Evolutionary conservation across 1,140 invertebrate genomes (phyloP).

Genomic region (Sycobia sp.): DNA sequence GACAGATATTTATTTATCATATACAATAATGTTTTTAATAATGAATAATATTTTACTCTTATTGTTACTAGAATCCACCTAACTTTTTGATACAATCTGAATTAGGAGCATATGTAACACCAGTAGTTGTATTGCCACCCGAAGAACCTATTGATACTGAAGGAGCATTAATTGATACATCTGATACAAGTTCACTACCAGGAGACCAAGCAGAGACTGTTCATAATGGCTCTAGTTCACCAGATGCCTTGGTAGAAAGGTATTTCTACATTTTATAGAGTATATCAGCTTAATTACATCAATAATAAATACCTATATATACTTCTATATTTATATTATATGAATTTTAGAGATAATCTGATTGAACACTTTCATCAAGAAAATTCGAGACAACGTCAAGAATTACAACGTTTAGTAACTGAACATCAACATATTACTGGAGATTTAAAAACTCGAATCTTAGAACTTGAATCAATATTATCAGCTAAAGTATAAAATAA

Average conservation of each 20-base stretch:
- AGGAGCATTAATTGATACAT: constrained; percentile 75
- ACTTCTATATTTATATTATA: background rate
- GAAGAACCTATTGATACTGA: constrained; percentile 69
- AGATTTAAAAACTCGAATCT: constrained; percentile 62
- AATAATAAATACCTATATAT: background rate
- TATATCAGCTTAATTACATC: background rate
- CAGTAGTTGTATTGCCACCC: constrained; percentile 87
- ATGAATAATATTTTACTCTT: too few relatives aligned
- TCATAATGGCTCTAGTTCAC: constrained; percentile 66
- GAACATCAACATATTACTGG: constrained; percentile 69
- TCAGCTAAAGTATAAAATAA: constrained; percentile 47
- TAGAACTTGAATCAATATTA: constrained; percentile 52
- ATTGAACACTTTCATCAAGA: constrained; percentile 83
- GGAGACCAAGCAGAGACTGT: constrained; percentile 61
- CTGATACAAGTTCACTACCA: constrained; percentile 66
- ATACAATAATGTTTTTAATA: too few relatives aligned
- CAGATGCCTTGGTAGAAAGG: constrained; percentile 64
- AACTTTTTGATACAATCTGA: constrained; percentile 95
- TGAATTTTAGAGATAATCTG: constrained; percentile 72
- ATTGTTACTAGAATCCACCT: constrained; percentile 84
- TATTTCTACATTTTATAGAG: constrained; percentile 38
- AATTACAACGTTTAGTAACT: constrained; percentile 51
- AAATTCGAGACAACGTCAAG: constrained; percentile 68
- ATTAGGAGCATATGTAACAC: constrained; percentile 89
- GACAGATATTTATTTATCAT: too few relatives aligned